Conservation (phyloP, 2,888 invertebrate species). For the Papilio demoleus region DNA sequence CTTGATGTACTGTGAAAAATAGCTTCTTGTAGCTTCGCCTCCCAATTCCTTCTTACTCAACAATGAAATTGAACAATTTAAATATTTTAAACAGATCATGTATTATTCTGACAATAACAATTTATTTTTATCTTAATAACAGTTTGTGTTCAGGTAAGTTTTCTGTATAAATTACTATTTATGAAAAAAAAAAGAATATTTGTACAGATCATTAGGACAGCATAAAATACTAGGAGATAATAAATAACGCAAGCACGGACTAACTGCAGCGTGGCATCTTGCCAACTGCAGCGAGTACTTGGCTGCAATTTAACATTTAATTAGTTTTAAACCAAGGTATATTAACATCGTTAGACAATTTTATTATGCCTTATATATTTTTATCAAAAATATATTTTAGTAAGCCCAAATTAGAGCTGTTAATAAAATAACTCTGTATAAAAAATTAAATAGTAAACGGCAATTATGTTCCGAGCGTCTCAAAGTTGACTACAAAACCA, state of each 20-base stretch:
- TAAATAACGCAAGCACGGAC: conserved; percentile 36
- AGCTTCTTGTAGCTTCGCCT: conserved; percentile 61
- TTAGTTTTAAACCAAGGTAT: conserved; percentile 25
- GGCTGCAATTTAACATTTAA: conserved; percentile 24
- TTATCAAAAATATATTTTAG: not conserved
- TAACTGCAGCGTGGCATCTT: conserved; percentile 62
- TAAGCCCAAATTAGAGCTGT: not conserved
- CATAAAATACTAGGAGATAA: not conserved
- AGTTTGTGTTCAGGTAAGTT: no score
- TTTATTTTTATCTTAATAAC: no score
- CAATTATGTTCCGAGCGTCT: not conserved
- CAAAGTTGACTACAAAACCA: not conserved
- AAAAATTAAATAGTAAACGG: not conserved
- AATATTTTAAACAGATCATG: not conserved
- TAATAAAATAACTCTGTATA: not conserved
- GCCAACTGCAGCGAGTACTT: conserved; percentile 63
- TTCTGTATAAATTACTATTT: no score
- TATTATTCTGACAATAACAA: no score
- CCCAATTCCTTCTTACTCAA: conserved; percentile 62
- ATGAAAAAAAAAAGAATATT: no score
- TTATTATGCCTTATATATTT: not conserved
- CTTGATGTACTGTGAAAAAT: conserved; percentile 68
- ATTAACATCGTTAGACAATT: conserved; percentile 28
- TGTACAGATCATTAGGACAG: not conserved
- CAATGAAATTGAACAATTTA: conserved; percentile 58